phyloP scores from a whole-genome alignment of 2,113 vertebrate genomes.

The Pelmatolapia mariae region DNA sequence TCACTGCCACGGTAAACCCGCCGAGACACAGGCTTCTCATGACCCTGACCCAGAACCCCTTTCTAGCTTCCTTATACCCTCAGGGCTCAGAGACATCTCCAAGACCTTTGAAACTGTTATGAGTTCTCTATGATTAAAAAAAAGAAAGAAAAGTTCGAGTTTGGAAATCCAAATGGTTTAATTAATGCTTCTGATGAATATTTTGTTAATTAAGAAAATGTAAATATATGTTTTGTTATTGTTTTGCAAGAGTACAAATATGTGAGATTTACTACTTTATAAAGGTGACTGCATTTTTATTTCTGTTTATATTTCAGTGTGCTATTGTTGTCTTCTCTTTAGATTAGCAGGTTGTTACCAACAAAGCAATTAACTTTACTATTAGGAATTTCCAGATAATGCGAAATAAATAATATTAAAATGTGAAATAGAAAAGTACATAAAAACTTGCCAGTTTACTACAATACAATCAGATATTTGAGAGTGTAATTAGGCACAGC shows the following conservation, averaged over 20 bases:
- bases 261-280: neutral
- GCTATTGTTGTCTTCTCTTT: neutral
- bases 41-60: slow-evolving; percentile 59
- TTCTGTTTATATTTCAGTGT: neutral
- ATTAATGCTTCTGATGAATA: slow-evolving; percentile 46
- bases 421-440: neutral
- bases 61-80: slow-evolving; percentile 20
- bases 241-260: neutral
- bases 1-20: slow-evolving; percentile 57
- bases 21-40: slow-evolving; percentile 52
- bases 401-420: rapidly evolving
- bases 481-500: neutral
- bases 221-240: neutral
- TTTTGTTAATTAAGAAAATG: neutral
- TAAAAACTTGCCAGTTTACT: neutral
- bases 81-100: slow-evolving; percentile 42
- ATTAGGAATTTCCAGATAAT: neutral
- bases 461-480: neutral
- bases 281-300: neutral
- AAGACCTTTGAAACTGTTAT: slow-evolving; percentile 47
- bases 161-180: slow-evolving; percentile 31
- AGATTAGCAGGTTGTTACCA: neutral
- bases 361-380: neutral
- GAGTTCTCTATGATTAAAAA: slow-evolving; percentile 56
- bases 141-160: slow-evolving; percentile 4